Evolutionary conservation across 2,888 invertebrate genomes (phyloP).

Genomic region (Polia nebulosa): DNA sequence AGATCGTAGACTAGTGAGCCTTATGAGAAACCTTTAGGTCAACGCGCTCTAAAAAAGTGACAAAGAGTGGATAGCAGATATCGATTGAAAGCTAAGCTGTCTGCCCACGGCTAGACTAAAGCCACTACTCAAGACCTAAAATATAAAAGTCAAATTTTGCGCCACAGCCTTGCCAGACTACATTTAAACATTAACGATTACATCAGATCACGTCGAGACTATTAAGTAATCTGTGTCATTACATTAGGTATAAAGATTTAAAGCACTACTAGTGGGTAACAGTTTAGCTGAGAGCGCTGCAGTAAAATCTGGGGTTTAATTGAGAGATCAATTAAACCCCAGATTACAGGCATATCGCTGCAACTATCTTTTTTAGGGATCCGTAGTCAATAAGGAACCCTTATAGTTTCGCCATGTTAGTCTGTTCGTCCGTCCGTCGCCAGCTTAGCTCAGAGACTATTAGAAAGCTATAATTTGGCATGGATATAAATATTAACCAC

Average conservation of each 20-base stretch:
- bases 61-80: not conserved
- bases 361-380: conserved; percentile 21
- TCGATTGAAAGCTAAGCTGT: not conserved
- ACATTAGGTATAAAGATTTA: conserved; percentile 25
- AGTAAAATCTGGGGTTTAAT: conserved; percentile 33
- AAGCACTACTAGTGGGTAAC: not conserved
- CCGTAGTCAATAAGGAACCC: no score
- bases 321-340: conserved; percentile 22
- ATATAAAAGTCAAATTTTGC: conserved; percentile 9
- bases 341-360: conserved; percentile 14
- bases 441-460: no score
- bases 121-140: not conserved
- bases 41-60: not conserved
- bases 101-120: not conserved
- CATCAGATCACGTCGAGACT: conserved; percentile 17
- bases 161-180: not conserved
- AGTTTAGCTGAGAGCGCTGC: not conserved
- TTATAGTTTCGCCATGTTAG: no score
- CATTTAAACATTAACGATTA: conserved; percentile 14
- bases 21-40: not conserved
- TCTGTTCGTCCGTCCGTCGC: no score
- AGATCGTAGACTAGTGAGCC: not conserved
- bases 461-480: no score
- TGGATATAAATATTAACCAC: no score
- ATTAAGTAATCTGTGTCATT: conserved; percentile 38